Evolutionary conservation across 2,888 invertebrate genomes (phyloP).

Genomic region (Eugnorisma glareosa): DNA sequence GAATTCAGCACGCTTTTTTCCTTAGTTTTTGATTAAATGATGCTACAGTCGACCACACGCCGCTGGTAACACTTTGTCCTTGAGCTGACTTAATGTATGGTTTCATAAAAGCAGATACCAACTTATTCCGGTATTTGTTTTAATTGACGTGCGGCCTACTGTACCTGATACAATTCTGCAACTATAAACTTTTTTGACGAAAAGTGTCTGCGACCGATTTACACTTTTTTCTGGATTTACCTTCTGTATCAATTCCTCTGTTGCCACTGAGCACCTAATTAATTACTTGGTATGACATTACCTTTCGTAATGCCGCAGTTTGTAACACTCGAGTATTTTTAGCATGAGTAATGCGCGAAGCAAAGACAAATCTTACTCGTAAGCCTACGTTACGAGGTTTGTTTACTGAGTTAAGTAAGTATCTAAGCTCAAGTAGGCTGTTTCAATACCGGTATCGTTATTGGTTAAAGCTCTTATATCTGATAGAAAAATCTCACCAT

Average conservation of each 20-base stretch:
- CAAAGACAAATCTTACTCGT: slow-evolving; percentile 21
- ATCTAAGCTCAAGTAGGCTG: neutral
- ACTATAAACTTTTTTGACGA: neutral
- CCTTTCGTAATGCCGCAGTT: slow-evolving; percentile 61
- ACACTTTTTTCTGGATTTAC: neutral
- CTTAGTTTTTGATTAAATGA: neutral
- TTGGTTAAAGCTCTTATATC: neutral
- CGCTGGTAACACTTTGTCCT: neutral
- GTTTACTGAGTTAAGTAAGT: slow-evolving; percentile 9
- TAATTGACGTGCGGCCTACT: neutral
- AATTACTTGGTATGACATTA: slow-evolving; percentile 71
- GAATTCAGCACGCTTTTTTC: neutral
- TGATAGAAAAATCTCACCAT: neutral
- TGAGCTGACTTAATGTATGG: neutral
- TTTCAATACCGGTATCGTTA: too few species aligned
- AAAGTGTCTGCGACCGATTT: neutral
- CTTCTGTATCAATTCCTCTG: slow-evolving; percentile 29
- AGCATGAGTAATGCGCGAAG: slow-evolving; percentile 49
- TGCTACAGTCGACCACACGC: neutral
- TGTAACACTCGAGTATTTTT: slow-evolving; percentile 66
- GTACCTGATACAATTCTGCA: neutral
- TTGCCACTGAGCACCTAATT: slow-evolving; percentile 67
- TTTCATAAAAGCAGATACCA: neutral
- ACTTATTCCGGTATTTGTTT: neutral
- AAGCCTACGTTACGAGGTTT: slow-evolving; percentile 8